These are phyloP conservation scores for Stomorhina lunata DNA, from an alignment of 2,888 invertebrate genomes.

Conservation along the genomic window DNA sequence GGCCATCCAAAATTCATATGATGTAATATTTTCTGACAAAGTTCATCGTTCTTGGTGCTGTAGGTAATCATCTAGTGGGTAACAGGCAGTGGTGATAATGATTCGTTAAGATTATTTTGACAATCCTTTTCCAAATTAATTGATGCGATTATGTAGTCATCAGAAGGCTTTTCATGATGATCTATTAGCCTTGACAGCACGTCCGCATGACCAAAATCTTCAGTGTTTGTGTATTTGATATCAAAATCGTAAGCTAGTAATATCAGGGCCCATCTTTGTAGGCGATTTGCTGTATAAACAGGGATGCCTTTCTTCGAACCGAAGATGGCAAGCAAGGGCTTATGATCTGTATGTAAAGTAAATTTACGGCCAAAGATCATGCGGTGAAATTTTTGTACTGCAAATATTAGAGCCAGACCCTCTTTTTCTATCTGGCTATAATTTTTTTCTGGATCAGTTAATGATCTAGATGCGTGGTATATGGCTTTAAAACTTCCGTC, in stretches of 20 bases:
- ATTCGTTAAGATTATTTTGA: background rate
- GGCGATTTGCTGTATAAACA: constrained; percentile 49
- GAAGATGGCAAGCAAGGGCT: constrained; percentile 76
- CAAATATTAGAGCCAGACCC: constrained; percentile 59
- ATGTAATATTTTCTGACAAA: background rate
- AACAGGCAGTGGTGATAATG: constrained; percentile 10
- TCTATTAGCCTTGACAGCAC: constrained; percentile 63
- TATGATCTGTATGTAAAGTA: constrained; percentile 74
- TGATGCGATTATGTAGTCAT: constrained; percentile 37
- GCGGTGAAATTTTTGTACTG: constrained; percentile 53
- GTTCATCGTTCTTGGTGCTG: background rate
- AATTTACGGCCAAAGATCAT: constrained; percentile 58
- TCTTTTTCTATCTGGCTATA: constrained; percentile 66
- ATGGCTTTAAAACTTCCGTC: constrained; percentile 54
- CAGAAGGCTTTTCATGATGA: constrained; percentile 32
- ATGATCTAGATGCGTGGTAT: constrained; percentile 40
- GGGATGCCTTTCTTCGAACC: constrained; percentile 70
- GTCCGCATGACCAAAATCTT: constrained; percentile 64
- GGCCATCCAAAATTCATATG: constrained; percentile 21
- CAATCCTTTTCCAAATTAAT: background rate
- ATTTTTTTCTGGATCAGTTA: constrained; percentile 51
- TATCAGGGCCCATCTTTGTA: constrained; percentile 55
- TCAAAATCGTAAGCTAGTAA: constrained; percentile 60
- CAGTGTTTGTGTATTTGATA: constrained; percentile 63
- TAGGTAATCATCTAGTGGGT: constrained; percentile 1